Conservation (phyloP, 2,797 vertebrate species). For the Sebastiscus tertius region DNA sequence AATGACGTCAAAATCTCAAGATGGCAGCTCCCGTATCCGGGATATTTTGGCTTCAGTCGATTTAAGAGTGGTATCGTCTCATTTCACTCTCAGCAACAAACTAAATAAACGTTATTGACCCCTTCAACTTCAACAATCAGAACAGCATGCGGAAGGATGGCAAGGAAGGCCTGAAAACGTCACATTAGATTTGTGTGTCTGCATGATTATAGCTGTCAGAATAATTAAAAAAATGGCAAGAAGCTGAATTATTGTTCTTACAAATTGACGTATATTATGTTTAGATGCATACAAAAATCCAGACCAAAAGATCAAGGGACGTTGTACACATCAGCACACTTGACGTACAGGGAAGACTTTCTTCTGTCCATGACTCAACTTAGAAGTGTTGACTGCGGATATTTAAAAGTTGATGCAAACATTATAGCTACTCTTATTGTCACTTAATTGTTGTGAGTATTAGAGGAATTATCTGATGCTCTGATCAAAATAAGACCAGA, state of each 20-base stretch:
- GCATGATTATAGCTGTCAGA: no score
- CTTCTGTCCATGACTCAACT: neutral
- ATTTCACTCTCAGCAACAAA: neutral
- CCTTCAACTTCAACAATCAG: no score
- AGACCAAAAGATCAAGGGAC: neutral
- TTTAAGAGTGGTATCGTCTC: neutral
- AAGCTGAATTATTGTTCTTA: neutral
- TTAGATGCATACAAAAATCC: neutral
- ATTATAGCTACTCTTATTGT: neutral
- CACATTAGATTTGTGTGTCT: neutral
- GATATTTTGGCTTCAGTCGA: no score
- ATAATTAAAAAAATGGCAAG: neutral
- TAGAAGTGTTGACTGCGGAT: neutral
- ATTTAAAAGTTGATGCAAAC: neutral
- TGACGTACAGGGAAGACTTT: no score
- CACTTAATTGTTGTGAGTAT: neutral
- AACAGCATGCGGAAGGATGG: neutral
- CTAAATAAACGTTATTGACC: neutral
- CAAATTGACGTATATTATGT: neutral
- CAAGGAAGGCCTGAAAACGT: neutral
- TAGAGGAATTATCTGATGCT: neutral
- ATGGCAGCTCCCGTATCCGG: no score
- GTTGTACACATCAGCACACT: no score
- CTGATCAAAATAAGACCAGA: neutral
- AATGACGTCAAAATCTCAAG: no score